phyloP scores from a whole-genome alignment of 2,113 vertebrate species.

The Halcyon senegalensis region DNA sequence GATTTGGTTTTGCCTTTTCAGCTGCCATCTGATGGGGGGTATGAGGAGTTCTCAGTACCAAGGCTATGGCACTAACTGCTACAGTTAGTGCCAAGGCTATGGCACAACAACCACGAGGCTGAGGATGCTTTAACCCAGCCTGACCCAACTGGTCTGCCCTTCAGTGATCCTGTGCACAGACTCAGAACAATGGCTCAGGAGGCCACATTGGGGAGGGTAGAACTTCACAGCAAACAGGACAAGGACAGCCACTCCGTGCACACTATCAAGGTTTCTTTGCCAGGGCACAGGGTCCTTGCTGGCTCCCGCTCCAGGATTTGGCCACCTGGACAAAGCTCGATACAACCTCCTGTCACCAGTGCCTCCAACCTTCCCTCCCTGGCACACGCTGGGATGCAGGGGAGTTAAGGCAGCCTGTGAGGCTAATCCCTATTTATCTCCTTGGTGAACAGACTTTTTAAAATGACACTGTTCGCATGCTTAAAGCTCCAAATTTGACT shows the following conservation, averaged over 20 bases:
- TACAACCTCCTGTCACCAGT: not conserved
- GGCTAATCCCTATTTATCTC: constrained; percentile 55
- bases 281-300: accelerated
- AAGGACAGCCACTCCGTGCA: not conserved
- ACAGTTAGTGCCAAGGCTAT: too few species aligned
- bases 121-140: not conserved
- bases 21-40: accelerated
- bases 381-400: not conserved
- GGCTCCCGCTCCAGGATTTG: not conserved
- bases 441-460: constrained; percentile 47
- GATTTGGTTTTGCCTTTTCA: not conserved
- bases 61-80: too few species aligned
- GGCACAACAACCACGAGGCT: not conserved
- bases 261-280: accelerated
- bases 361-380: not conserved
- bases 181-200: not conserved
- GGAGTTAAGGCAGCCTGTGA: constrained; percentile 15
- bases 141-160: not conserved
- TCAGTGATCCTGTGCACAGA: not conserved
- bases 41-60: not conserved
- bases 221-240: accelerated
- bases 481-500: constrained; percentile 60
- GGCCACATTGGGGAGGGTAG: accelerated
- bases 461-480: constrained; percentile 51
- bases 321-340: not conserved